Percentiles rank a stretch among this genome's conserved stretches.
These are phyloP conservation scores for Hofmannophila pseudospretella DNA, from an alignment of 2,888 invertebrate species.

Conservation along the genomic window DNA sequence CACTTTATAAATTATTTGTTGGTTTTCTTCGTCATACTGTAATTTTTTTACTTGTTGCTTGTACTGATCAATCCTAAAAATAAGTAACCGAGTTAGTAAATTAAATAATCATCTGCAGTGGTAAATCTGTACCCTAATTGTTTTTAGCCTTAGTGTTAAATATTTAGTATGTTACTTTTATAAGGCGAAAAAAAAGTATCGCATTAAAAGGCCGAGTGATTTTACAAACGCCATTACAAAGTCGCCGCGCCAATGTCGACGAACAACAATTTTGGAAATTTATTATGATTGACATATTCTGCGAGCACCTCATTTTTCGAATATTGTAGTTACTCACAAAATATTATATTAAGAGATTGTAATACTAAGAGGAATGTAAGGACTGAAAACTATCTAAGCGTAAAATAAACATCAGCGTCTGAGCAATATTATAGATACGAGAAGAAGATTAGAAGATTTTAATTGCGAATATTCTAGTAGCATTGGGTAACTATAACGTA, in stretches of 20 bases:
- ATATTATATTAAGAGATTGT: too few relatives aligned
- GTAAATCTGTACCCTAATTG: not conserved
- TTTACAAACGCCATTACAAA: not conserved
- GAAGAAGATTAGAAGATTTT: not conserved
- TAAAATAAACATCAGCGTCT: too few relatives aligned
- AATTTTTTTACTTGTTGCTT: conserved; percentile 29
- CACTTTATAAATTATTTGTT: conserved; percentile 25
- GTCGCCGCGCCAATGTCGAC: conserved; percentile 9
- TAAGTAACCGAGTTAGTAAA: conserved; percentile 2
- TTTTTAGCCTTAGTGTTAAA: too few relatives aligned
- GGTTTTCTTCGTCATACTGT: conserved; percentile 32
- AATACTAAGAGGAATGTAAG: too few relatives aligned
- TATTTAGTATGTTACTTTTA: too few relatives aligned
- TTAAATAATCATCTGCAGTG: not conserved
- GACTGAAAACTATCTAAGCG: too few relatives aligned
- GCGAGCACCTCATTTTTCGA: too few relatives aligned
- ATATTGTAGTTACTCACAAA: too few relatives aligned
- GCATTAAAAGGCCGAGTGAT: too few relatives aligned
- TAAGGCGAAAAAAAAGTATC: too few relatives aligned
- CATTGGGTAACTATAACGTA: not conserved
- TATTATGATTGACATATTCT: too few relatives aligned
- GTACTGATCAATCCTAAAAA: conserved; percentile 38
- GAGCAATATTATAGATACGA: too few relatives aligned
- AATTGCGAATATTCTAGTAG: not conserved
- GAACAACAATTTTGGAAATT: not conserved